Base-by-base conservation (phyloP, 2,888 invertebrate genomes). In the Tenthredo notha region DNA sequence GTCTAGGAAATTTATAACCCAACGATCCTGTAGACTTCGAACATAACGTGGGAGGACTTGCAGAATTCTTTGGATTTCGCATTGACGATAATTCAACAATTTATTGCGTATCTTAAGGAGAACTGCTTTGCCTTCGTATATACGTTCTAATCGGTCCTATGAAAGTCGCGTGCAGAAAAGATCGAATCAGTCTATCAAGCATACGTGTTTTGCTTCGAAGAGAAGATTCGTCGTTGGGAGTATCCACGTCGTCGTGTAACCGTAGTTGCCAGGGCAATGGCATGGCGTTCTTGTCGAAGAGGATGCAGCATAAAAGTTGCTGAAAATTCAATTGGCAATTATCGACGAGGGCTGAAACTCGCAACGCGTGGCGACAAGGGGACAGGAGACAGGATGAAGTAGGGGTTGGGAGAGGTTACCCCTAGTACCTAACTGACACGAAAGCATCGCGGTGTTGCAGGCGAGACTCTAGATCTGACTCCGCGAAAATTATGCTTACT, bases 301-400 rank as follows among this genome's bases (percentile, higher is more conserved):
- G 40, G 80, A 80, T 50, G 40, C 61, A 12, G 80, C 58, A 61
- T 58, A 80, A 80, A 61, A 80, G 40, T 80, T 80, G 80, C 80
- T 80, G 80, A 80, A 80, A 80, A 80, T 80, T 80, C 80, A 80
- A 80, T 80, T 80, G 80, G 80, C 80, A 80, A 80, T 80, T 80
- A 80, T 80, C 80, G 80, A 80, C 29, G 37, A 80, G 80, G 80
- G 80, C 18, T 80, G 58, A 37, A 80, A 80, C 80, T 61, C 61
- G 40, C 61, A 37, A 15, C 61, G 80, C 80, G 61, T 37, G 47
- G 80, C 61, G 58, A 61, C 61, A 40, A 61, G 61, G 77, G 80
- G 58, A 80, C 58, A 80, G 80, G 80, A 80, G 58, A 61, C 80
- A 80, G 80, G 61, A 80, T 80, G 58, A 61, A 80, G 61, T 58